Evolutionary conservation across 2,797 vertebrate species (phyloP).

Genomic region (Notoglanidium macrostoma): DNA sequence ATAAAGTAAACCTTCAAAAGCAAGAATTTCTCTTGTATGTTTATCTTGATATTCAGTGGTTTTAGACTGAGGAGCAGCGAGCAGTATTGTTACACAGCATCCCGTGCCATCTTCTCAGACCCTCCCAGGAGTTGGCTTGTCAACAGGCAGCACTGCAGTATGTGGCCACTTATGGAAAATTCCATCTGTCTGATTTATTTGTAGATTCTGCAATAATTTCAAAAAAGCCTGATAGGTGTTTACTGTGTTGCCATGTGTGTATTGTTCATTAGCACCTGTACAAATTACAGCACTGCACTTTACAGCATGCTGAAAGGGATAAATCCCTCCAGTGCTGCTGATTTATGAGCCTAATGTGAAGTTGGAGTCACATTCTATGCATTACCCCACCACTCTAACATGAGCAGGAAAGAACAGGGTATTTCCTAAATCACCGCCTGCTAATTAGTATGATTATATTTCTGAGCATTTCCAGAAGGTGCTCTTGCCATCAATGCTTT

Average conservation of each 20-base stretch:
- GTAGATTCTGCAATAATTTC: slow-evolving; percentile 34
- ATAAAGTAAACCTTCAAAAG: background rate
- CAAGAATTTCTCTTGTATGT: background rate
- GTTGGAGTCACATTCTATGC: slow-evolving; percentile 8
- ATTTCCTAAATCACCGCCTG: slow-evolving; percentile 46
- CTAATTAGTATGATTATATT: slow-evolving; percentile 52
- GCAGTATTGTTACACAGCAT: slow-evolving; percentile 24
- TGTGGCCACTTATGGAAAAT: slow-evolving; percentile 45
- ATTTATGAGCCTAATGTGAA: slow-evolving; percentile 41
- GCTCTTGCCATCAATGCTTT: slow-evolving; percentile 38
- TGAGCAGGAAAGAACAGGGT: slow-evolving; percentile 32
- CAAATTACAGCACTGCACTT: slow-evolving; percentile 26
- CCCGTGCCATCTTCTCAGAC: slow-evolving; percentile 14
- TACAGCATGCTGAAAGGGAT: slow-evolving; percentile 26
- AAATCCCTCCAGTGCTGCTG: slow-evolving; percentile 36
- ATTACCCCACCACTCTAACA: background rate
- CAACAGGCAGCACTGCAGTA: slow-evolving; percentile 10
- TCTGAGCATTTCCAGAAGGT: slow-evolving; percentile 47
- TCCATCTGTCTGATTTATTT: slow-evolving; percentile 46
- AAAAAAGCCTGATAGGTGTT: slow-evolving; percentile 25
- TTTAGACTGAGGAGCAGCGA: slow-evolving; percentile 14
- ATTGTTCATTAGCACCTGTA: slow-evolving; percentile 34
- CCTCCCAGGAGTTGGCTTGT: slow-evolving; percentile 27
- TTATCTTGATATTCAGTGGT: background rate
- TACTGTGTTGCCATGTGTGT: slow-evolving; percentile 1